phyloP scores from a whole-genome alignment of 2,113 vertebrate species.

The Cervus canadensis region DNA sequence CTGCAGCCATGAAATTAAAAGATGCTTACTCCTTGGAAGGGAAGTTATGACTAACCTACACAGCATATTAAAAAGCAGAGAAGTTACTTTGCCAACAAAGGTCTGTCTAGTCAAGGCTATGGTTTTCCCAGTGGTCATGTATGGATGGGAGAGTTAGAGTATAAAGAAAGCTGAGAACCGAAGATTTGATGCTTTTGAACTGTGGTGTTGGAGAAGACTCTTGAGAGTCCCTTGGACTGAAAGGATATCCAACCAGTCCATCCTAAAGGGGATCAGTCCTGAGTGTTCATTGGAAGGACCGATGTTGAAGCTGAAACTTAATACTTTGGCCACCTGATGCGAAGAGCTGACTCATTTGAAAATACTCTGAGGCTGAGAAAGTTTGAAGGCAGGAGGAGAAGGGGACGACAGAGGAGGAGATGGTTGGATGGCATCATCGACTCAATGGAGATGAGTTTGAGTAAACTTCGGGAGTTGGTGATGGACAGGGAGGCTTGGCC shows the following conservation, averaged over 20 bases:
- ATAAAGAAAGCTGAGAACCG: accelerated
- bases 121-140: background rate
- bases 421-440: background rate
- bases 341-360: accelerated
- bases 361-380: background rate
- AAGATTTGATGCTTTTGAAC: background rate
- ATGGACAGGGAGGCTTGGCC: background rate
- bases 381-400: background rate
- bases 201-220: background rate
- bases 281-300: background rate
- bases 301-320: background rate
- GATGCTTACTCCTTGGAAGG: background rate
- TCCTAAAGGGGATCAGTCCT: background rate
- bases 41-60: background rate
- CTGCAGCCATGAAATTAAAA: background rate
- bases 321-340: background rate
- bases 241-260: background rate
- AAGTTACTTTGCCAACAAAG: background rate
- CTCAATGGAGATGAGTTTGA: background rate
- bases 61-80: background rate
- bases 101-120: background rate
- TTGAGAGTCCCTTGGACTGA: background rate
- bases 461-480: too few relatives aligned
- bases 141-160: background rate
- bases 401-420: background rate